Evolutionary conservation across 1,140 invertebrate species (phyloP), one percentile per base, ranked within the genome.

Genomic region (Lepidotrigona ventralis): DNA sequence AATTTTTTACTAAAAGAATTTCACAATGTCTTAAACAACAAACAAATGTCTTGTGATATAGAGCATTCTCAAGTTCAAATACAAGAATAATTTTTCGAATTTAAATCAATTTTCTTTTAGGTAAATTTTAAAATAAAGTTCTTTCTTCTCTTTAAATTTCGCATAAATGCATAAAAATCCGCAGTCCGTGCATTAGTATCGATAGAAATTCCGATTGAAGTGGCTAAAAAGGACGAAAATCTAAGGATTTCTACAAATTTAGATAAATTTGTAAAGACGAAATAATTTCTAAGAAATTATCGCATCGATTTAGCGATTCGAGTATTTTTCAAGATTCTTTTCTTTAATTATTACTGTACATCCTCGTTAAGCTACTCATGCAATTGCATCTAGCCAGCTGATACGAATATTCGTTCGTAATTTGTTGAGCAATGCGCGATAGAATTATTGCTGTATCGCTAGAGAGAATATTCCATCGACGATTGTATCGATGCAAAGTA

Each of bases 401-500:
- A 66, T 66, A 66, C 64, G 29, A 66, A 66, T 29, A 4, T 33
- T 66, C 64, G 33, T 51, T 46, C n/a, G 46, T 29, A 39, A 17
- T 69, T 69, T 39, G 46, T 73, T 72, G 58, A 80, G 68, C 77
- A 80, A 84, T 66, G 39, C 14, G 29, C 26, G 33, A 53, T 17
- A 73, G 53, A 84, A 68, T n/a, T 51, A 69, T 75, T 51, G 64
- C 53, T 46, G 51, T 26, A 68, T 26, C 60, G 15, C 23, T 68
- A 56, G 15, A 60, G 26, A 6, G 26, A 66, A 21, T 53, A 19
- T n/a, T 26, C 29, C n/a, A 70, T 56, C 11, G 11, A n/a, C 15
- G 21, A 58, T 3, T 17, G 14, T 15, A 33, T 72, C 80, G 51
- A 68, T 76, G 80, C 75, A 76, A 68, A 56, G 53, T 88, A 88